Conservation (phyloP, 2,797 vertebrate species). For the Rhyacichthys aspro region DNA sequence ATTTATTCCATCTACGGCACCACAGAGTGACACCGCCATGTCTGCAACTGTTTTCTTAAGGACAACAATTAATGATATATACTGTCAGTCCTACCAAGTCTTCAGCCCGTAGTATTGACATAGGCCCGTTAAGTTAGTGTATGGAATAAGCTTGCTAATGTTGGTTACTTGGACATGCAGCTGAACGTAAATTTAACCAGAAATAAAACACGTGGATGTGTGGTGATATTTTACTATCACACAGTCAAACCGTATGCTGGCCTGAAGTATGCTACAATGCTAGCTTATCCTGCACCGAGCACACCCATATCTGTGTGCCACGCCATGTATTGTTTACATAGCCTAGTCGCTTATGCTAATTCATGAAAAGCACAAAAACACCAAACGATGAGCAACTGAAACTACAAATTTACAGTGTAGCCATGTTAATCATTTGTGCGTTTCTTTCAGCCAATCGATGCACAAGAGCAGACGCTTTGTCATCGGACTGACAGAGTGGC, state of each 20-base stretch:
- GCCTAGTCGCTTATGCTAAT: constrained; percentile 43
- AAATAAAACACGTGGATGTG: not conserved
- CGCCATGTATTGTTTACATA: constrained; percentile 86
- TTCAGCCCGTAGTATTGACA: too few relatives aligned
- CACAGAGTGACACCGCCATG: too few relatives aligned
- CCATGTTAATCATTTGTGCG: too few relatives aligned
- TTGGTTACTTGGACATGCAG: not conserved
- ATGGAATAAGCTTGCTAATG: too few relatives aligned
- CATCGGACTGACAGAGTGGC: constrained; percentile 56
- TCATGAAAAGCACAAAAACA: constrained; percentile 42
- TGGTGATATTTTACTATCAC: constrained; percentile 1
- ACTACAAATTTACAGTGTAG: not conserved
- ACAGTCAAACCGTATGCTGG: constrained; percentile 20
- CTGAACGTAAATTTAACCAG: not conserved
- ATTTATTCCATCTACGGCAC: too few relatives aligned
- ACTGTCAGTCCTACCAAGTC: too few relatives aligned
- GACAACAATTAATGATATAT: not conserved
- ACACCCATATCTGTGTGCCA: constrained; percentile 70
- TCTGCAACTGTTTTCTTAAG: too few relatives aligned
- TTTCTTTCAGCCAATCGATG: not conserved
- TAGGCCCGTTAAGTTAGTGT: too few relatives aligned
- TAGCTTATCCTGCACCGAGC: constrained; percentile 59
- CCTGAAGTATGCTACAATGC: constrained; percentile 35
- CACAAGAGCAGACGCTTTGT: constrained; percentile 42
- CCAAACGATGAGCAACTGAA: not conserved